A percentile compares a stretch with the other conserved stretches of the same genome.
phyloP scores from a whole-genome alignment of 2,888 invertebrate species.

The Dicyrtoma fusca region DNA sequence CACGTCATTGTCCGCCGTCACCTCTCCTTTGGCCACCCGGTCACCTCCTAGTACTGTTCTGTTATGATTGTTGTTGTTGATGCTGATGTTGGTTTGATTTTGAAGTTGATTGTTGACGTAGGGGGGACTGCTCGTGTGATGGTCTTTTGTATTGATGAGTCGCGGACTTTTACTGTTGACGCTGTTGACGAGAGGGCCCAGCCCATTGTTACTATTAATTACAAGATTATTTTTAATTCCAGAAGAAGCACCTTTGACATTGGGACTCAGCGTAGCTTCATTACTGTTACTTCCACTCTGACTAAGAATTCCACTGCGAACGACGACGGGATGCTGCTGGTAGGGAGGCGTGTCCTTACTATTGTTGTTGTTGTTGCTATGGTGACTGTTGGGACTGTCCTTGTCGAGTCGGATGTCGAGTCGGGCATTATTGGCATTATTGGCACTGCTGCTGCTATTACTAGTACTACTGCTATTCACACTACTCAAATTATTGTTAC shows the following conservation, averaged over 20 bases:
- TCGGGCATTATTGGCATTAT: constrained; percentile 33
- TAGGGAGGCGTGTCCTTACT: constrained; percentile 22
- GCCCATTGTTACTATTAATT: constrained; percentile 14
- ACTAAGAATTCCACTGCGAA: constrained; percentile 34
- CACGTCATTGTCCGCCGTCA: no score
- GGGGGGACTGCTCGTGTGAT: constrained; percentile 18
- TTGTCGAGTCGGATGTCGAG: constrained; percentile 35
- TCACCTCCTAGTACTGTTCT: no score
- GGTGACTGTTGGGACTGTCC: constrained; percentile 32
- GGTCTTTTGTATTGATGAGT: constrained; percentile 13
- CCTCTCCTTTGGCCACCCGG: no score
- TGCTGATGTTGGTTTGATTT: background rate
- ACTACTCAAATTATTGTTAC: constrained; percentile 1
- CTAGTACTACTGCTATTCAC: constrained; percentile 16
- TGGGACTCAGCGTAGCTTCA: constrained; percentile 32
- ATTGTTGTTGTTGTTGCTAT: no score
- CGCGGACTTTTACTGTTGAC: background rate
- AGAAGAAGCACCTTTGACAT: background rate
- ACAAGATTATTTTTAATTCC: no score
- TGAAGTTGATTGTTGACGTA: constrained; percentile 18
- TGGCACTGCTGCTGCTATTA: constrained; percentile 26
- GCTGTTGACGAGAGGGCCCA: constrained; percentile 26
- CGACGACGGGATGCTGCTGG: constrained; percentile 23
- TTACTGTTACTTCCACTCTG: constrained; percentile 44
- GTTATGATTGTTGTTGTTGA: constrained; percentile 9